Percentiles rank a stretch among this genome's conserved stretches.
Evolutionary conservation across 2,797 vertebrate genomes (phyloP).

Genomic region (Lateolabrax maculatus): DNA sequence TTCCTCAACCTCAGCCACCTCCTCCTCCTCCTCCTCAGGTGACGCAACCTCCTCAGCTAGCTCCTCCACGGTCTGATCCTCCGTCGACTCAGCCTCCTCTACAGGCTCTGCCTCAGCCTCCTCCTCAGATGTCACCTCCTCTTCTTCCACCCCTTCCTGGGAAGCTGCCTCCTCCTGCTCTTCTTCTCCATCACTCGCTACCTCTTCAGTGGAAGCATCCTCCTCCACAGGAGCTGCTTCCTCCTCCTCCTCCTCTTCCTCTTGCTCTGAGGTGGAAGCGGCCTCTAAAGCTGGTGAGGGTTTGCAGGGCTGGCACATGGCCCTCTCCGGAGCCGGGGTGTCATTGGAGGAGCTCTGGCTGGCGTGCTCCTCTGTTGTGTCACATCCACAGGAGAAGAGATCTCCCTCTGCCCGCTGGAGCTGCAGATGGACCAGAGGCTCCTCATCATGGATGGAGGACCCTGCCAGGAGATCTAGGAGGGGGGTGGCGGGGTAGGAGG

Average conservation of each 20-base stretch:
- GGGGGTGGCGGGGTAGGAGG: slow-evolving; percentile 5
- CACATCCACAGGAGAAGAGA: slow-evolving; percentile 82
- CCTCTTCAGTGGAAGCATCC: slow-evolving; percentile 34
- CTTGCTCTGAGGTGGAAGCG: slow-evolving; percentile 32
- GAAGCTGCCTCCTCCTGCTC: slow-evolving; percentile 29
- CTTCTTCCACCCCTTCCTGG: slow-evolving; percentile 40
- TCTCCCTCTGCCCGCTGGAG: slow-evolving; percentile 81
- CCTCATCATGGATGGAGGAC: slow-evolving; percentile 77
- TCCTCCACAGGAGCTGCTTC: slow-evolving; percentile 24
- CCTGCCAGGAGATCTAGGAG: slow-evolving; percentile 67
- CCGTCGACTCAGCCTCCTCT: slow-evolving; percentile 23
- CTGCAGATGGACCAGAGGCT: slow-evolving; percentile 78
- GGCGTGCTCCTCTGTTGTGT: slow-evolving; percentile 74
- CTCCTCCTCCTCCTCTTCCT: slow-evolving; percentile 41
- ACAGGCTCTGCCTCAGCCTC: slow-evolving; percentile 31
- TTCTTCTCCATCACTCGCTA: slow-evolving; percentile 37
- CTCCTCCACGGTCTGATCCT: slow-evolving; percentile 35
- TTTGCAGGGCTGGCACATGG: slow-evolving; percentile 82
- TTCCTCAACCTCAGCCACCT: slow-evolving; percentile 24
- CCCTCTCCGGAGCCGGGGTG: slow-evolving; percentile 84
- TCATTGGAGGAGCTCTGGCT: slow-evolving; percentile 87
- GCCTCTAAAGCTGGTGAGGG: slow-evolving; percentile 40
- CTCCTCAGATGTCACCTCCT: slow-evolving; percentile 40
- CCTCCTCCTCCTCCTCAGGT: slow-evolving; percentile 41
- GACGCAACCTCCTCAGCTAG: slow-evolving; percentile 19